These are phyloP conservation scores for Drosophila nr. perissopoda DNA, from an alignment of 2,888 invertebrate genomes.

Conservation along the genomic window DNA sequence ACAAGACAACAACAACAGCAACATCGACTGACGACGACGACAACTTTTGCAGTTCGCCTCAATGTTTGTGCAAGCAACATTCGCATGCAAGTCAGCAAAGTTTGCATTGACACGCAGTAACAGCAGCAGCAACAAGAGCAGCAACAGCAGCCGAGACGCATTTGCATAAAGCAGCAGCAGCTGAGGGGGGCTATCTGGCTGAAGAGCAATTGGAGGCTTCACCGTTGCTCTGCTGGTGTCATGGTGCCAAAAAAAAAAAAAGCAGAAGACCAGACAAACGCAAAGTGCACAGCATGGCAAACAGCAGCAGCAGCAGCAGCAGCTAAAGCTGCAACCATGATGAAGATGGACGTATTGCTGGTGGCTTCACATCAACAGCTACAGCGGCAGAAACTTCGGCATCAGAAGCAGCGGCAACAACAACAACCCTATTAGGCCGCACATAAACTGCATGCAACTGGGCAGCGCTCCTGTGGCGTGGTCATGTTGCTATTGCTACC, in stretches of 20 bases:
- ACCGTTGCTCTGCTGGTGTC: slow-evolving; percentile 75
- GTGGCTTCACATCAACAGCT: slow-evolving; percentile 74
- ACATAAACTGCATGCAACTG: slow-evolving; percentile 76
- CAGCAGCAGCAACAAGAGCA: slow-evolving; percentile 57
- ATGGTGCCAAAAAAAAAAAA: slow-evolving; percentile 74
- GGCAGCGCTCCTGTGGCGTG: slow-evolving; percentile 74
- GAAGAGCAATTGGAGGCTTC: slow-evolving; percentile 32
- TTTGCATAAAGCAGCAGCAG: slow-evolving; percentile 83
- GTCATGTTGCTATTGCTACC: slow-evolving; percentile 75
- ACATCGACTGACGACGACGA: slow-evolving; percentile 64
- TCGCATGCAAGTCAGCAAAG: slow-evolving; percentile 83
- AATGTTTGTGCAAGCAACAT: slow-evolving; percentile 82
- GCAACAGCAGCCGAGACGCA: slow-evolving; percentile 59
- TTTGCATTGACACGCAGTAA: slow-evolving; percentile 83
- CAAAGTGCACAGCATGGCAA: slow-evolving; percentile 75
- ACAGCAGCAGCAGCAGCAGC: slow-evolving; percentile 54
- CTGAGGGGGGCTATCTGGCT: slow-evolving; percentile 24
- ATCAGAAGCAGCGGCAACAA: slow-evolving; percentile 39
- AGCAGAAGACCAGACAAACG: slow-evolving; percentile 64
- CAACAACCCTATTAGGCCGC: slow-evolving; percentile 76
- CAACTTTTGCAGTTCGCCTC: slow-evolving; percentile 81
- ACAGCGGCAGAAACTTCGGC: slow-evolving; percentile 11
- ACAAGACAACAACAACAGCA: slow-evolving; percentile 57
- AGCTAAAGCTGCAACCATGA: slow-evolving; percentile 62
- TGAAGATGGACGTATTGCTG: slow-evolving; percentile 83